Evolutionary conservation across 2,888 invertebrate genomes (phyloP), one percentile per base, ranked within the genome.

Genomic region (Heliconius sara): DNA sequence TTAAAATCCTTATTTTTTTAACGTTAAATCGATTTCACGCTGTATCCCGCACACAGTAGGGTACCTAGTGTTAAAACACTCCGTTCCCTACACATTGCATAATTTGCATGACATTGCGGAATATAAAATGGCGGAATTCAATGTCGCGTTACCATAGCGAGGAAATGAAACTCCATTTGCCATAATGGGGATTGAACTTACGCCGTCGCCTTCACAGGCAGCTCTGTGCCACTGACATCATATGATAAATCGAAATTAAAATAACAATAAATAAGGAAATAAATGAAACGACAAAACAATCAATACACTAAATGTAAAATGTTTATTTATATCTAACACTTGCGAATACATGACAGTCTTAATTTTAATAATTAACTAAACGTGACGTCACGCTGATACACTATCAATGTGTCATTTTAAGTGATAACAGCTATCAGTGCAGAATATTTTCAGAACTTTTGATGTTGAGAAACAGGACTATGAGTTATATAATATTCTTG

Each of bases 291-390:
- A 66, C 65, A 66, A 78, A 34, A 19, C 72, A 72, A 52, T 19
- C 22, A 16, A 43, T 13, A 60, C 68, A 74, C 68, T 68, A 78
- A 39, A 47, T 19, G 67, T 78, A 78, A 43, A 68, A 73, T 67
- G 47, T 74, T 74, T 67, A 78, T 78, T 74, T 67, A 78, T 78
- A 67, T 60, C 60, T 74, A 78, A 30, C 72, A 74, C 19, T 78
- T 60, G 43, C 9, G 74, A 74, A 75, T 86, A 85, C 85, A 90
- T 88, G 88, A 89, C 91, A 91, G 91, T 91, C 91, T 91, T 91
- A 92, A 85, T 79, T 86, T 86, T 87, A 88, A 87, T 30, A 73
- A 57, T 60, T 73, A 60, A 73, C 39, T n/a, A 6, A 27, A 25
- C 57, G 57, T 73, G 57, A 57, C 72, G 30, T 72, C 72, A 57